Evolutionary conservation across 1,140 invertebrate species (phyloP), one percentile per base, ranked within the genome.

Genomic region (Apis cerana): DNA sequence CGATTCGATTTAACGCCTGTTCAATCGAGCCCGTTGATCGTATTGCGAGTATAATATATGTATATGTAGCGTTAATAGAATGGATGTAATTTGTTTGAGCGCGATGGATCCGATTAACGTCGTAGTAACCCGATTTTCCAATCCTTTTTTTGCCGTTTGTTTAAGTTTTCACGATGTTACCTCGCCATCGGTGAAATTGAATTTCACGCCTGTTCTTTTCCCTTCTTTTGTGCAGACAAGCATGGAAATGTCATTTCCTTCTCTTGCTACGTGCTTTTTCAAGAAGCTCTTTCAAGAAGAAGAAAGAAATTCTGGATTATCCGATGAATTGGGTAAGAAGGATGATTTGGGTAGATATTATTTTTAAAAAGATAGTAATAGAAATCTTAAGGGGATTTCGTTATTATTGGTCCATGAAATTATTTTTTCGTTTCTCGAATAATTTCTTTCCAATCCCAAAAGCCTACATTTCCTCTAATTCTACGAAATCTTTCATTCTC

Each of bases 1-100:
- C n/a, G n/a, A 62, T 67, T 83, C 43, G 67, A 54, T 83, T 85
- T 71, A 76, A 48, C 54, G 43, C n/a, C 33, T 27, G 13, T 50
- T 72, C 70, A 5, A 58, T 58, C 71, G 27, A 61, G 67, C 33
- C 13, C 19, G 33, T 43, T 15, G 56, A 48, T 48, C 71, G 21
- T 33, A 15, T 21, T 8, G 71, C 10, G 11, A 50, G 61, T 33
- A 61, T 19, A 75, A 43, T 43, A 43, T 43, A 43, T 43, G 33
- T 43, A 43, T 43, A 43, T 43, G 33, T 43, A 43, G 33, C 33
- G 33, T 43, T 64, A 52, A 64, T 52, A 33, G 48, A 61, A 75
- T 50, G 61, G 17, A 23, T 17, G 74, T 33, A 72, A 62, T 62
- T 62, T 75, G 74, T 62, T 75, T 15, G 59, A 59, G 58, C 69